phyloP scores from a whole-genome alignment of 1,140 invertebrate species.

The Leptinotarsa defecta region DNA sequence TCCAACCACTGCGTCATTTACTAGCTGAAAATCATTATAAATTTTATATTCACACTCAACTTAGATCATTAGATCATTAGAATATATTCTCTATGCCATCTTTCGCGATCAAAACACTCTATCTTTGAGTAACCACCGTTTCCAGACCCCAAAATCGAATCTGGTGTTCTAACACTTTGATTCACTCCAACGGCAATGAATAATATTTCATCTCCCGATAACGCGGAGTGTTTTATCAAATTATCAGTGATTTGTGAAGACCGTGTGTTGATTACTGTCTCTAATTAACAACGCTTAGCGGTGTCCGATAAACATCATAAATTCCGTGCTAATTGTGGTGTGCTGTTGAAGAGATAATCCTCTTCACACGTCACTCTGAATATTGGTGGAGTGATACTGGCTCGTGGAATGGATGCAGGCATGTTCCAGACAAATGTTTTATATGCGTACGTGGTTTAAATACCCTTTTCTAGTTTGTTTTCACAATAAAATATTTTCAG shows the following conservation, averaged over 20 bases:
- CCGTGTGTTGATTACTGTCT: slow-evolving; percentile 35
- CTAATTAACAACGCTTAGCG: slow-evolving; percentile 31
- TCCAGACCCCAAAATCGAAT: neutral
- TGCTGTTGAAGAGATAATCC: slow-evolving; percentile 37
- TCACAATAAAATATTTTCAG: too few relatives aligned
- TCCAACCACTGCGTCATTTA: too few relatives aligned
- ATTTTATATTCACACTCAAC: too few relatives aligned
- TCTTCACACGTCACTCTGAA: slow-evolving; percentile 35
- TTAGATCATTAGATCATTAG: too few relatives aligned
- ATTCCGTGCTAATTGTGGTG: slow-evolving; percentile 38
- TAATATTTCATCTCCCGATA: slow-evolving; percentile 18
- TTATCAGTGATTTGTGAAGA: slow-evolving; percentile 38
- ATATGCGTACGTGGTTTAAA: too few relatives aligned
- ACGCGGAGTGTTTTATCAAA: slow-evolving; percentile 30
- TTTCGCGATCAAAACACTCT: neutral
- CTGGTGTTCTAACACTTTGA: neutral
- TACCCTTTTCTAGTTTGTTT: too few relatives aligned
- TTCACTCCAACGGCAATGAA: slow-evolving; percentile 12
- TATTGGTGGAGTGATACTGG: neutral
- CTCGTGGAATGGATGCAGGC: neutral
- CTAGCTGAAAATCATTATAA: too few relatives aligned
- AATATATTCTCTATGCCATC: too few relatives aligned
- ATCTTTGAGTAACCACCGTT: neutral
- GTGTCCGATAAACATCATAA: slow-evolving; percentile 30
- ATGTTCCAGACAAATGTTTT: neutral